A percentile compares a stretch with the other conserved stretches of the same genome.
Conservation (phyloP, 2,797 vertebrate genomes). For the Hybognathus amarus region DNA sequence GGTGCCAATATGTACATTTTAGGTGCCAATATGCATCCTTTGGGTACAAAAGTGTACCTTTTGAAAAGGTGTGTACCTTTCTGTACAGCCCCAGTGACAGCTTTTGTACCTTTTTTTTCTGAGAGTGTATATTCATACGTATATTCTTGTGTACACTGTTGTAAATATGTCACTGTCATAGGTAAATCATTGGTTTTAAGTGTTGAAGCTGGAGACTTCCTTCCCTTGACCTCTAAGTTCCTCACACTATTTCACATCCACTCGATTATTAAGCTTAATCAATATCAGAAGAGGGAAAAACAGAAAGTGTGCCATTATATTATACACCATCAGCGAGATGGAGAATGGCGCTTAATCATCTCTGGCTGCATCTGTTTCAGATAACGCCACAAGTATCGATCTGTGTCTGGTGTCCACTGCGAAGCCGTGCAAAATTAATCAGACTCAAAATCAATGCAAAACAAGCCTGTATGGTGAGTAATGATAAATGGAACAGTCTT, state of each 20-base stretch:
- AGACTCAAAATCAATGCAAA: slow-evolving; percentile 44
- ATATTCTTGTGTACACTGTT: neutral
- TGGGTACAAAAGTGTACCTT: too few species aligned
- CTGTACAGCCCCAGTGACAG: too few species aligned
- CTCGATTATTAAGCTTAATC: slow-evolving; percentile 31
- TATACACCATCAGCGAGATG: slow-evolving; percentile 33
- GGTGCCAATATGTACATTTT: too few species aligned
- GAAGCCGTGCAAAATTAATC: slow-evolving; percentile 37
- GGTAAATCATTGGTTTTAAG: neutral
- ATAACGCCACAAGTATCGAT: slow-evolving; percentile 39
- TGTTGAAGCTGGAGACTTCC: slow-evolving; percentile 1
- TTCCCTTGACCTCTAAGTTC: slow-evolving; percentile 22
- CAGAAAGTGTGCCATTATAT: slow-evolving; percentile 43
- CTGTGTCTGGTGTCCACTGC: slow-evolving; percentile 41
- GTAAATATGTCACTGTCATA: neutral
- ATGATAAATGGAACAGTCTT: slow-evolving; percentile 27
- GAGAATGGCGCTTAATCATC: slow-evolving; percentile 29
- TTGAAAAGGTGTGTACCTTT: too few species aligned
- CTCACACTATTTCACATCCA: slow-evolving; percentile 10
- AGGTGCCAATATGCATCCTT: too few species aligned
- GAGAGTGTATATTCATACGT: neutral
- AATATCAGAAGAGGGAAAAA: slow-evolving; percentile 38
- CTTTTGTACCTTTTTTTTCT: too few species aligned
- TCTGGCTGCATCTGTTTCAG: slow-evolving; percentile 42
- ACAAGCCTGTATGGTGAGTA: slow-evolving; percentile 11